These are phyloP conservation scores for Misgurnus anguillicaudatus DNA, from an alignment of 2,113 vertebrate species.

Conservation along the genomic window DNA sequence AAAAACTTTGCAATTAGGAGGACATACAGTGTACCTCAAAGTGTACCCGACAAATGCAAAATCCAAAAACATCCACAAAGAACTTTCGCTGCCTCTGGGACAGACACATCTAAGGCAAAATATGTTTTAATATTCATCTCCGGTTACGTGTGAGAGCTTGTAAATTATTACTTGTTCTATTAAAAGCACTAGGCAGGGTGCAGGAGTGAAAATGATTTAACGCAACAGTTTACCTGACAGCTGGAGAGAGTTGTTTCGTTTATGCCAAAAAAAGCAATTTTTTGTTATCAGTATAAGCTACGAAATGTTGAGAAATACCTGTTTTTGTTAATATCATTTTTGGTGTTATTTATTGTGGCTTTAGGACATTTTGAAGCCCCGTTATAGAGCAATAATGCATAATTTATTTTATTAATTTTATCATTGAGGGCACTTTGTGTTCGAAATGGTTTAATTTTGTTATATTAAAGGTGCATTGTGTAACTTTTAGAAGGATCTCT, in stretches of 20 bases:
- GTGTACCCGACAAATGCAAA: no score
- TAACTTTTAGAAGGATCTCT: no score
- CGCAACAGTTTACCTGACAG: constrained; percentile 20
- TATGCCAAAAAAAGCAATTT: constrained; percentile 41
- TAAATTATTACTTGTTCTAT: constrained; percentile 33
- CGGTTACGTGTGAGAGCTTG: background rate
- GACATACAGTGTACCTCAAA: no score
- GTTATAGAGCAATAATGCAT: background rate
- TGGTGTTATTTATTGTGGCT: background rate
- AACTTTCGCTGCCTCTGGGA: background rate
- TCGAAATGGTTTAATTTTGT: no score
- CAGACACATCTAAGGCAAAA: constrained; percentile 3
- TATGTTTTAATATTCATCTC: constrained; percentile 17
- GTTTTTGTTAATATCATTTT: background rate
- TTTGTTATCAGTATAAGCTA: background rate
- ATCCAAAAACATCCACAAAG: no score
- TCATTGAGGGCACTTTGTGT: no score
- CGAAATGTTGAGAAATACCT: background rate
- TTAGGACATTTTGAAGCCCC: background rate
- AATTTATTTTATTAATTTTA: no score
- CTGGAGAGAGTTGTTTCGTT: constrained; percentile 39
- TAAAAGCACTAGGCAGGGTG: constrained; percentile 32
- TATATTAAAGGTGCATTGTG: no score
- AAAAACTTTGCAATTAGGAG: no score
- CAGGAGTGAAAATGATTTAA: constrained; percentile 43